Evolutionary conservation across 2,113 vertebrate genomes (phyloP), one percentile per base, ranked within the genome.

Genomic region (Willisornis vidua): DNA sequence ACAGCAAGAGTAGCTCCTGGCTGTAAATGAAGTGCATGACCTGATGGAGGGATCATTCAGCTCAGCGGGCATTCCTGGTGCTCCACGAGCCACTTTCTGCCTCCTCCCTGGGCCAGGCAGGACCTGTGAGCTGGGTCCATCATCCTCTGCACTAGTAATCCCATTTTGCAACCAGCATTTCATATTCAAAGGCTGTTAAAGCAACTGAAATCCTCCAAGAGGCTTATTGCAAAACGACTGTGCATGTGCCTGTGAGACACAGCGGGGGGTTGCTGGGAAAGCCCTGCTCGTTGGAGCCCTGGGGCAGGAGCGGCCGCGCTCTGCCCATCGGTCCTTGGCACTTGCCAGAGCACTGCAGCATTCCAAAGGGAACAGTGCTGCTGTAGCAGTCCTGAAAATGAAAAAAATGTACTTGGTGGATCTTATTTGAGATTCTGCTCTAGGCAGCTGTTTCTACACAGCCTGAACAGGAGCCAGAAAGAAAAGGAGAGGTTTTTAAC

Each of bases 271-370:
- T 74, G n/a, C 83, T 71, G 86, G 59, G 68, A 55, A 71, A n/a
- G 49, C 45, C 52, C 45, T 67, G 51, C 28, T 12, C 7, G 8
- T 29, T 24, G 0, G 2, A 14, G 59, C 13, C 59, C 81, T 70
- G 33, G 0, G 0, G 16, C 0, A 4, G 7, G 31, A 78, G 77
- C 5, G 0, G 70, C 68, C 39, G 65, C 0, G 0, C 19, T n/a
- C 33, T 62, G 52, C 46, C 83, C 3, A 0, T 46, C 2, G 0
- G 8, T 58, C 54, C 77, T 46, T 35, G 49, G 23, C 0, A 0
- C 48, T 37, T 41, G 35, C 52, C 48, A 18, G 26, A 74, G 52
- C 39, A 31, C 3, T 2, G 12, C 3, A 5, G n/a, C 6, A 0
- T 35, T 70, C 51, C 55, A 13, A 4, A 25, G 61, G 71, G 49